Evolutionary conservation across 2,797 vertebrate genomes (phyloP), one percentile per base, ranked within the genome.

Genomic region (Ammospiza maritima): DNA sequence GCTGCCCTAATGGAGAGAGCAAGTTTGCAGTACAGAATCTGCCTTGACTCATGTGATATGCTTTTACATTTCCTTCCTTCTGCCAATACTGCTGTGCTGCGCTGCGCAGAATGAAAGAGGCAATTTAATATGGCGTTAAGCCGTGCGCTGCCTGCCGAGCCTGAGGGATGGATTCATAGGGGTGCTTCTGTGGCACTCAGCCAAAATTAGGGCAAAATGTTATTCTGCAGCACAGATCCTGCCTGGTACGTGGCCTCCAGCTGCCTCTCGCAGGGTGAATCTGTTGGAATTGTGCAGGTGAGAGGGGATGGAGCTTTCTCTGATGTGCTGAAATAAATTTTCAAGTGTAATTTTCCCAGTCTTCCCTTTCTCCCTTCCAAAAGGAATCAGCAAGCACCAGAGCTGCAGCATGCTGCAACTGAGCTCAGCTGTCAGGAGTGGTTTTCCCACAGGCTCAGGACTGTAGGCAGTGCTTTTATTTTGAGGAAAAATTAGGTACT

Each of bases 51-150:
- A 0, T 58, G 54, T 62, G 67, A 58, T 84, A 42, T 7, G 77
- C 69, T 82, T 84, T 86, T 64, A 57, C 7, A 0, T 90, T 57
- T 80, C 50, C 88, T 57, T 51, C 72, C 67, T 27, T 54, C 67
- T 87, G 90, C 84, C 77, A 14, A 7, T 29, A 13, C 60, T 3
- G 6, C 86, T 72, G 67, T 62, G 82, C 73, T 22, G 85, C 1
- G 17, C 90, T 72, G 86, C 3, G 4, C 71, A 76, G 65, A 90
- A 87, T 48, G 89, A 74, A 61, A 74, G 93, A 91, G 74, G 88
- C 74, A 80, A 94, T 94, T 94, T 95, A 94, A 94, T 13, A 94
- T 48, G 83, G 85, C 29, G 75, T 40, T 82, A 84, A 91, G 85
- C 91, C 1, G 16, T 34, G 61, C 0, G 5, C 89, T 91, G 91